phyloP scores from a whole-genome alignment of 92 coral and sea anemone genomes.

The Heliopora coerulea region DNA sequence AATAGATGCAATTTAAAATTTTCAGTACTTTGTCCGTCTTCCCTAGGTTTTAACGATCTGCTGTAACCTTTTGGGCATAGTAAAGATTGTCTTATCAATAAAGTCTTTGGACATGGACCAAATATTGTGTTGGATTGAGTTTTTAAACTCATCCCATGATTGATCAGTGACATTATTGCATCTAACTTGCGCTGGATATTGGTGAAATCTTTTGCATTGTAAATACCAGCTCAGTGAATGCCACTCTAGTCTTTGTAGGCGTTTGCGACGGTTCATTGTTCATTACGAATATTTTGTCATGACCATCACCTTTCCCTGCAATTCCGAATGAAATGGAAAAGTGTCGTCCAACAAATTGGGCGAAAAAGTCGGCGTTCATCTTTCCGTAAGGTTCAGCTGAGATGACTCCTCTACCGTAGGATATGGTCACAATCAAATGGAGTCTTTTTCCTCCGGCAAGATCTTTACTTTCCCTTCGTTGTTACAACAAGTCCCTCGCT shows the following conservation, averaged over 20 bases:
- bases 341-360: slow-evolving; percentile 48
- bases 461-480: slow-evolving; percentile 57
- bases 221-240: too few species aligned
- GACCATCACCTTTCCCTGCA: neutral
- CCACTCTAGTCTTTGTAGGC: neutral
- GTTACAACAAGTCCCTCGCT: slow-evolving; percentile 51
- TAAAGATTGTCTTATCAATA: slow-evolving; percentile 3
- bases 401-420: slow-evolving; percentile 52
- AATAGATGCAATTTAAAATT: too few species aligned
- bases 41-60: slow-evolving; percentile 16
- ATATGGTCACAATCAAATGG: slow-evolving; percentile 56
- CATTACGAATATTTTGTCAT: neutral
- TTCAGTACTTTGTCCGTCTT: too few species aligned
- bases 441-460: slow-evolving; percentile 62
- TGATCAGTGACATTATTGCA: neutral
- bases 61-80: neutral
- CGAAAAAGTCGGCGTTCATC: slow-evolving; percentile 52
- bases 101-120: slow-evolving; percentile 8
- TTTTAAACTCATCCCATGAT: slow-evolving; percentile 8
- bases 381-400: slow-evolving; percentile 45
- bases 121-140: neutral
- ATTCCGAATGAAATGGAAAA: slow-evolving; percentile 41
- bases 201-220: slow-evolving; percentile 27
- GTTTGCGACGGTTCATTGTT: slow-evolving; percentile 4
- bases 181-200: slow-evolving; percentile 11